Evolutionary conservation across 2,113 vertebrate genomes (phyloP).

Genomic region (Lepus timidus): DNA sequence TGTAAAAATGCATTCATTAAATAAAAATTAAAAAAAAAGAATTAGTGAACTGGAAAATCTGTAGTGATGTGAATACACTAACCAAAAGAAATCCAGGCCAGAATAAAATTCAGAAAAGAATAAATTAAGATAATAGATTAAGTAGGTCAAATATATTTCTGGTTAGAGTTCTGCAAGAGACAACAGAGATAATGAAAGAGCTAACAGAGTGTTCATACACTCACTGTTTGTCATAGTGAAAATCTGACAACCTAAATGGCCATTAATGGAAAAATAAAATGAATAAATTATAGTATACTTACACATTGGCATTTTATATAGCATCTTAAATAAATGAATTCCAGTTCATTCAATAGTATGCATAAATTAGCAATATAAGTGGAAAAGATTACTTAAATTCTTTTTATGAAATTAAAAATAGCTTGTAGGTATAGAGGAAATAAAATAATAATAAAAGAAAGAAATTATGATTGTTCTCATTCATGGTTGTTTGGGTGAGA

Average conservation of each 20-base stretch:
- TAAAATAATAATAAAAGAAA: neutral
- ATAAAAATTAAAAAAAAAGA: neutral
- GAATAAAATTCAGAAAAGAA: neutral
- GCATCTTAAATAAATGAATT: neutral
- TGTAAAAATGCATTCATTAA: too few species aligned
- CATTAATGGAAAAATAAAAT: neutral
- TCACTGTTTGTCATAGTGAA: neutral
- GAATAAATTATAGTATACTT: neutral
- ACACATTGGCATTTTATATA: neutral
- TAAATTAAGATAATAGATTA: neutral
- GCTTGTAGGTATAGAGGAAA: neutral
- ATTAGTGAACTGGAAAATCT: neutral
- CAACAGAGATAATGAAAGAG: neutral
- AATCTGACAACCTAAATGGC: neutral
- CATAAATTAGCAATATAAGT: neutral
- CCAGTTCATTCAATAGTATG: neutral
- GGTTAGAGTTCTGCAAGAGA: neutral
- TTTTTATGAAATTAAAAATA: slow-evolving; percentile 33
- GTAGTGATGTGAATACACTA: neutral
- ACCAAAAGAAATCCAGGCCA: neutral
- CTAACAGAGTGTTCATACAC: neutral
- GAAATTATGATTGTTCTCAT: neutral
- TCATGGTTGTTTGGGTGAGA: neutral
- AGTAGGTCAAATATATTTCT: neutral
- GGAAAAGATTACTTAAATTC: neutral